A percentile compares a stretch with the other conserved stretches of the same genome.
phyloP scores from a whole-genome alignment of 2,888 invertebrate species.

The Dasypogon diadema region DNA sequence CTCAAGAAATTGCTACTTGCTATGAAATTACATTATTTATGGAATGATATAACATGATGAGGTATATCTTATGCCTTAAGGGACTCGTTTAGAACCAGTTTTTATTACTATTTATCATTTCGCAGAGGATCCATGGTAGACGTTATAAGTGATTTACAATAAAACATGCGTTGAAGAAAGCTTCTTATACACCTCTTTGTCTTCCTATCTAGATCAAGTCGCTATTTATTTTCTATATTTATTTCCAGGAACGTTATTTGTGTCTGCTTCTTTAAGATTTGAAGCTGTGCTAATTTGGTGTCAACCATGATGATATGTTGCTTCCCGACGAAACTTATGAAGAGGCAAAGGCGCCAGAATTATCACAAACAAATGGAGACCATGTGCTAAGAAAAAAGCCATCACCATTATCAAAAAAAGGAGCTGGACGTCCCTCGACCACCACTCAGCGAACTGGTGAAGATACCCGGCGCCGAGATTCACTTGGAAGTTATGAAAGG shows the following conservation, averaged over 20 bases:
- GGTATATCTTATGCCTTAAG: too few species aligned
- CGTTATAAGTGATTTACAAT: too few species aligned
- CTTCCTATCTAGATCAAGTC: too few species aligned
- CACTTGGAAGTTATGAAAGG: constrained; percentile 60
- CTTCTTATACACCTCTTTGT: too few species aligned
- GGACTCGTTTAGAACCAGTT: too few species aligned
- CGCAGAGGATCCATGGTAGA: too few species aligned
- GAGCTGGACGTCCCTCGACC: background rate
- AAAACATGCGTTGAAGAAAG: too few species aligned
- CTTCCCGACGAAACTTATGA: constrained; percentile 86
- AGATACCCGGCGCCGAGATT: background rate
- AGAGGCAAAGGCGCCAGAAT: constrained; percentile 64
- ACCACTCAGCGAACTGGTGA: background rate
- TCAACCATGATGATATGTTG: constrained; percentile 71
- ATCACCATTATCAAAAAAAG: constrained; percentile 60
- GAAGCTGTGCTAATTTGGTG: background rate
- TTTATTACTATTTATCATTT: too few species aligned
- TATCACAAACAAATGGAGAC: background rate
- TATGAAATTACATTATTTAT: too few species aligned
- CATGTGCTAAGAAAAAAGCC: constrained; percentile 38
- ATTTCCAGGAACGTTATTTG: background rate
- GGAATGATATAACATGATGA: too few species aligned
- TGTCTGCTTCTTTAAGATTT: background rate
- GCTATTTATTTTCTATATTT: background rate
- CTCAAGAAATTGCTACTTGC: too few species aligned